Percentiles rank a stretch among this genome's conserved stretches.
These are phyloP conservation scores for Drosophila emarginata DNA, from an alignment of 2,888 invertebrate species.

Conservation along the genomic window DNA sequence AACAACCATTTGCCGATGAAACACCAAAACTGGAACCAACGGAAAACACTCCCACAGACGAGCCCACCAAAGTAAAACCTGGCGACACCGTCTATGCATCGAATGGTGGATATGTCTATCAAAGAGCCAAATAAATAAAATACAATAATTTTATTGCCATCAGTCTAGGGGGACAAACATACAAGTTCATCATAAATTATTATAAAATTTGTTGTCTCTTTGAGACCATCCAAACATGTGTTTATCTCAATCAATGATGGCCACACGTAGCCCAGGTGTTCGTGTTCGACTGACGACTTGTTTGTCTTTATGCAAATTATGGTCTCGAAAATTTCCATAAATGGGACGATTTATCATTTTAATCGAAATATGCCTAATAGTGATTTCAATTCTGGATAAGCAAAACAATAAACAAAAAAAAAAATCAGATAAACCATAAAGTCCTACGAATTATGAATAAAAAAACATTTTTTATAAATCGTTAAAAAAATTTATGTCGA, in stretches of 20 bases:
- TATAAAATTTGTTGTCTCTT: constrained; percentile 36
- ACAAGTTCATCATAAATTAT: constrained; percentile 59
- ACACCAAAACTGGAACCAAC: constrained; percentile 39
- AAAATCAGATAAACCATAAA: background rate
- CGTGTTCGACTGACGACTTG: constrained; percentile 20
- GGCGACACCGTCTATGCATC: constrained; percentile 59
- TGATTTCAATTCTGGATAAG: constrained; percentile 1
- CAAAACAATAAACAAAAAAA: background rate
- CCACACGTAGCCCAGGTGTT: constrained; percentile 26
- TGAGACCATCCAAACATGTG: constrained; percentile 18
- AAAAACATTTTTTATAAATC: background rate
- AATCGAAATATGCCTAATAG: background rate
- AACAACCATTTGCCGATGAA: constrained; percentile 61
- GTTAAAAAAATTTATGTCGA: too few relatives aligned
- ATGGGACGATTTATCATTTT: background rate
- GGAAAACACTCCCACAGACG: background rate
- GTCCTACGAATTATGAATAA: background rate
- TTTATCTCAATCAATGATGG: constrained; percentile 31
- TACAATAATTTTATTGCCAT: constrained; percentile 30
- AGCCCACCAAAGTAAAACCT: background rate
- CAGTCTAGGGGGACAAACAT: constrained; percentile 1
- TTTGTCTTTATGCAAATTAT: constrained; percentile 57
- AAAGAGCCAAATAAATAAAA: constrained; percentile 44
- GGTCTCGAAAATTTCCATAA: background rate
- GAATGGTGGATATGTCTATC: constrained; percentile 71